Evolutionary conservation across 2,888 invertebrate species (phyloP).

Genomic region (Phasia obesa): DNA sequence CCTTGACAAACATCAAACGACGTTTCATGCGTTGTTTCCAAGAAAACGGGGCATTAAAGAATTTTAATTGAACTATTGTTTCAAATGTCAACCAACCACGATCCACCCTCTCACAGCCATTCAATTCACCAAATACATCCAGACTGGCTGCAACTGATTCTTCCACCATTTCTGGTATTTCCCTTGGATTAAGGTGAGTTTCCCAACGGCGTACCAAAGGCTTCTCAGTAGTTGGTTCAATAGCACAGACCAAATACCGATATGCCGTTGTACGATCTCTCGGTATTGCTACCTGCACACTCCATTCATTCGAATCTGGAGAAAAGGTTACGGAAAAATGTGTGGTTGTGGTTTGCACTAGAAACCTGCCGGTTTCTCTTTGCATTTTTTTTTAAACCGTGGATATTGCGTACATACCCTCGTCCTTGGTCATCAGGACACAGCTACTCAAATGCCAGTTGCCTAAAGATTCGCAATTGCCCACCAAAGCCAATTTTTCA

Average conservation of each 20-base stretch:
- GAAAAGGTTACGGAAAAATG: slow-evolving; percentile 63
- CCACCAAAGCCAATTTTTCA: slow-evolving; percentile 88
- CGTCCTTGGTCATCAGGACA: slow-evolving; percentile 83
- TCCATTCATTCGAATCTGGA: slow-evolving; percentile 85
- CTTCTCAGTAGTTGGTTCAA: slow-evolving; percentile 84
- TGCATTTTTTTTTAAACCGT: slow-evolving; percentile 55
- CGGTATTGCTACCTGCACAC: slow-evolving; percentile 86
- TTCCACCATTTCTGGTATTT: slow-evolving; percentile 83
- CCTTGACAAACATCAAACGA: slow-evolving; percentile 87
- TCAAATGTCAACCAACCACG: slow-evolving; percentile 93
- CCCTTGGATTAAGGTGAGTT: slow-evolving; percentile 87
- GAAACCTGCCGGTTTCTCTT: slow-evolving; percentile 50
- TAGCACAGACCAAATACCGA: slow-evolving; percentile 89
- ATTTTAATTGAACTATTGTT: slow-evolving; percentile 92
- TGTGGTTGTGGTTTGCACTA: slow-evolving; percentile 68
- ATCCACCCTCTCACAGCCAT: slow-evolving; percentile 85
- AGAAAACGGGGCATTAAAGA: slow-evolving; percentile 90
- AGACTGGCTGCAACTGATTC: slow-evolving; percentile 72
- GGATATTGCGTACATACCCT: slow-evolving; percentile 78
- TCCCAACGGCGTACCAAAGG: slow-evolving; percentile 91
- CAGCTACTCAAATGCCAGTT: slow-evolving; percentile 87
- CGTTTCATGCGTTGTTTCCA: slow-evolving; percentile 88
- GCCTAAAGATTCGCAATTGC: slow-evolving; percentile 87
- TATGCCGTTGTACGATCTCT: slow-evolving; percentile 87
- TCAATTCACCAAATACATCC: slow-evolving; percentile 86